Percentiles rank a stretch among this genome's conserved stretches.
Conservation (phyloP, 2,888 invertebrate genomes). For the Andrena praecox region DNA sequence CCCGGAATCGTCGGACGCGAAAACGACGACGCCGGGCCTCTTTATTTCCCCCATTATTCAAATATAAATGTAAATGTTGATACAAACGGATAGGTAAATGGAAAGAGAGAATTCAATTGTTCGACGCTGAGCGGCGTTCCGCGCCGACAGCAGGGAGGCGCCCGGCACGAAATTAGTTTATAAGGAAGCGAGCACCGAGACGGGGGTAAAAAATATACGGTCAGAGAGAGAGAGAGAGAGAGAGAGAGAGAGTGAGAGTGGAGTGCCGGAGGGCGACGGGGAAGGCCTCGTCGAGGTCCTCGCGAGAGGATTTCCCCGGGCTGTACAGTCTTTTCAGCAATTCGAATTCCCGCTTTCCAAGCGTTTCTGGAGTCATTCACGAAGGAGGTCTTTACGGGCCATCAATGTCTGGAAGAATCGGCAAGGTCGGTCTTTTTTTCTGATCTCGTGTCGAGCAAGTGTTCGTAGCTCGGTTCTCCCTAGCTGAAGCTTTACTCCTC, state of each 20-base stretch:
- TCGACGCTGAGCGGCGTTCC: slow-evolving; percentile 71
- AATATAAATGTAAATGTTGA: slow-evolving; percentile 85
- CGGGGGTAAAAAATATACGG: slow-evolving; percentile 74
- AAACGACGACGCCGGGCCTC: slow-evolving; percentile 76
- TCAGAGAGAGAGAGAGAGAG: slow-evolving; percentile 38
- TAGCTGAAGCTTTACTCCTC: too few relatives aligned
- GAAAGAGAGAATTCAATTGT: slow-evolving; percentile 85
- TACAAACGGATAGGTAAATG: slow-evolving; percentile 85
- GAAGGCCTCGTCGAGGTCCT: slow-evolving; percentile 57
- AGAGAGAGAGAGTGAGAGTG: not conserved
- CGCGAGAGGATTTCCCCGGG: slow-evolving; percentile 63
- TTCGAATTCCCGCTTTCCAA: slow-evolving; percentile 39
- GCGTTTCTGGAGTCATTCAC: not conserved
- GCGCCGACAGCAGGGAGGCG: slow-evolving; percentile 61
- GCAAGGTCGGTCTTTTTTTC: too few relatives aligned
- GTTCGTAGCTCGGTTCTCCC: too few relatives aligned
- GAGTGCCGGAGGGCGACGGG: not conserved
- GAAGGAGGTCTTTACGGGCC: not conserved
- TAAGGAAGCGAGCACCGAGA: slow-evolving; percentile 80
- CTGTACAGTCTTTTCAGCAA: slow-evolving; percentile 57
- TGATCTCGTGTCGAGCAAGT: too few relatives aligned
- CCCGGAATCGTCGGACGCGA: slow-evolving; percentile 65
- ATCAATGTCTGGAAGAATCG: not conserved
- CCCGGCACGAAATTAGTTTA: slow-evolving; percentile 84
- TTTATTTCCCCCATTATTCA: slow-evolving; percentile 85